Evolutionary conservation across 64 coral and sea anemone genomes (phyloP).

Genomic region (Acropora yongei): DNA sequence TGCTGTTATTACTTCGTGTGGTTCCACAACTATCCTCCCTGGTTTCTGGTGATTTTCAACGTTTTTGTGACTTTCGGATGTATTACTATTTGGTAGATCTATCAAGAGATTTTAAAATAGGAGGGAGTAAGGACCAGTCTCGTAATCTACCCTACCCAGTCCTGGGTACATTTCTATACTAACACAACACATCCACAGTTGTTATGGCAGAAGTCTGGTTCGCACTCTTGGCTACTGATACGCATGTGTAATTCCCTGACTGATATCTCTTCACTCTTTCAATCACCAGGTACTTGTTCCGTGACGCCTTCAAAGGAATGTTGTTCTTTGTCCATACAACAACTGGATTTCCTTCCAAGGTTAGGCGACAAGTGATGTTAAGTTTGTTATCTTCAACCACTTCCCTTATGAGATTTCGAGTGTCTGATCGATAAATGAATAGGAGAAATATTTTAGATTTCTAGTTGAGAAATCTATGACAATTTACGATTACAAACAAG

Average conservation of each 20-base stretch:
- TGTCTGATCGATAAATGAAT: not conserved
- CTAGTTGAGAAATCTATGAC: no score
- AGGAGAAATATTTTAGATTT: no score
- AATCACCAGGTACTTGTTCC: not conserved
- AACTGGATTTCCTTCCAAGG: not conserved
- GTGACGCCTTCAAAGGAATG: not conserved
- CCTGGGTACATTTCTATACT: not conserved
- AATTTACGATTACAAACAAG: no score
- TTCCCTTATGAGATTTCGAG: not conserved
- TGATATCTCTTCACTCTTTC: constrained; percentile 6
- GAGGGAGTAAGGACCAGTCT: no score
- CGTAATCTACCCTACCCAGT: no score
- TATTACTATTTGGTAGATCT: no score
- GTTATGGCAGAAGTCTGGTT: not conserved
- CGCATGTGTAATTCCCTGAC: constrained; percentile 10
- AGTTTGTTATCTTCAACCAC: not conserved
- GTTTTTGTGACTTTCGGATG: no score
- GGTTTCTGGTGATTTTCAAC: no score
- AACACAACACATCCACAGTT: constrained; percentile 19
- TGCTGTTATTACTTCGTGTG: no score
- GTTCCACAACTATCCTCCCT: no score
- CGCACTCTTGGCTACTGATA: not conserved
- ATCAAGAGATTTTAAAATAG: no score
- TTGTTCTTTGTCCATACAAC: not conserved
- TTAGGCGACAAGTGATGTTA: constrained; percentile 12